Evolutionary conservation across 1,140 invertebrate species (phyloP), one percentile per base, ranked within the genome.

Genomic region (Aethina tumida): DNA sequence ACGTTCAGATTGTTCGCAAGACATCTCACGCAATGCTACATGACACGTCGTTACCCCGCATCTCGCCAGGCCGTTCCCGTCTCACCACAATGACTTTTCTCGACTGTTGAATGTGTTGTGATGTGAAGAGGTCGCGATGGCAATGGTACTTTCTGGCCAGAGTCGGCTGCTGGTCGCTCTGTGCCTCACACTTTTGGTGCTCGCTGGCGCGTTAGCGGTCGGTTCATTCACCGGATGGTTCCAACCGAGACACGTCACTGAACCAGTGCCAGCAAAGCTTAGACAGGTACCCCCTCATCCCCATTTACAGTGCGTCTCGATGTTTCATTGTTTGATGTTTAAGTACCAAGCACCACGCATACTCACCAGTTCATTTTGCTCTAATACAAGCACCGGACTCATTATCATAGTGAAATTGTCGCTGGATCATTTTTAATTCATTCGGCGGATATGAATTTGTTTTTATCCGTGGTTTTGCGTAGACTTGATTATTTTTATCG

Each of bases 141-240:
- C 58, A 33, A 62, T 62, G 58, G 60, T 62, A 41, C 44, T 62
- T 22, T 62, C 60, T n/a, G 55, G 52, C 41, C 60, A 62, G 52
- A 58, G 60, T 39, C 45, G 56, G 25, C 49, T 60, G 9, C 43
- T 60, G 24, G 56, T 60, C 26, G 53, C 51, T 41, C 50, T 60
- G 36, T 60, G 58, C 43, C 49, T 56, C 15, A 49, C 53, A 4
- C 39, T 60, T 8, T 42, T 62, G 20, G 46, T 57, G 18, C 35
- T 62, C 20, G 55, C 58, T 17, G 58, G 56, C 38, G 56, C 55
- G 16, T 40, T 62, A 25, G 52, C 58, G 10, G 49, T 62, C 24
- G 58, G 58, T 30, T 60, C 59, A 15, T 42, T 62, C 8, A 49
- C 58, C 10, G 58, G 59, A 42, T 60, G 58, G 58, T 60, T 62